A percentile compares a stretch with the other conserved stretches of the same genome.
phyloP scores from a whole-genome alignment of 2,113 vertebrate genomes.

The Narcine bancroftii region DNA sequence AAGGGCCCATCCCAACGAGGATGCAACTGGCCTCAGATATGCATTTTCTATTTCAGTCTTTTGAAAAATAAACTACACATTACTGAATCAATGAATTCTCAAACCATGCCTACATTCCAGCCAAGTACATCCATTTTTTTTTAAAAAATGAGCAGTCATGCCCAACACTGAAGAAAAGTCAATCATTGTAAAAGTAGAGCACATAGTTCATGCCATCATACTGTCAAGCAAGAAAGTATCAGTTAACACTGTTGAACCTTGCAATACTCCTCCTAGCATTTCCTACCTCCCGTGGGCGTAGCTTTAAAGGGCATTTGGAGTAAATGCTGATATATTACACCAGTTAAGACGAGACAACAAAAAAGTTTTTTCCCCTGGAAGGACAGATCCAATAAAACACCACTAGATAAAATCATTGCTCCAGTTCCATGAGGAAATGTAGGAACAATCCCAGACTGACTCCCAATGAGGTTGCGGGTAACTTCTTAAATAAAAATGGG shows the following conservation, averaged over 20 bases:
- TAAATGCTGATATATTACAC: neutral
- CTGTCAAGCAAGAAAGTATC: too few relatives aligned
- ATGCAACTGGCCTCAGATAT: too few relatives aligned
- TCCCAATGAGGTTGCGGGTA: neutral
- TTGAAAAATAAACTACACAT: too few relatives aligned
- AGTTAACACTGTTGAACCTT: neutral
- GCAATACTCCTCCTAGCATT: neutral
- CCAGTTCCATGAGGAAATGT: too few relatives aligned
- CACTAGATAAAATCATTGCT: neutral
- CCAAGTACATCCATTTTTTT: neutral
- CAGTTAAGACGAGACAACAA: too few relatives aligned
- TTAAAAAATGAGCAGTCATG: neutral
- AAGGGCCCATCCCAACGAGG: too few relatives aligned
- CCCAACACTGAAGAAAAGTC: neutral
- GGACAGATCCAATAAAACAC: too few relatives aligned
- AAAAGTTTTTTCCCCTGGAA: too few relatives aligned
- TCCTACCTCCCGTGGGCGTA: neutral
- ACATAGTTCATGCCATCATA: too few relatives aligned
- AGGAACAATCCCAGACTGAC: neutral
- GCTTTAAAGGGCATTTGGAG: neutral
- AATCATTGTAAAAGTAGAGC: neutral
- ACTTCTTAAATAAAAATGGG: neutral
- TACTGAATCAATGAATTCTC: too few relatives aligned
- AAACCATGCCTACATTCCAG: neutral
- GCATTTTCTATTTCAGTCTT: too few relatives aligned